phyloP scores from a whole-genome alignment of 2,888 invertebrate genomes.

The Spodoptera littoralis region DNA sequence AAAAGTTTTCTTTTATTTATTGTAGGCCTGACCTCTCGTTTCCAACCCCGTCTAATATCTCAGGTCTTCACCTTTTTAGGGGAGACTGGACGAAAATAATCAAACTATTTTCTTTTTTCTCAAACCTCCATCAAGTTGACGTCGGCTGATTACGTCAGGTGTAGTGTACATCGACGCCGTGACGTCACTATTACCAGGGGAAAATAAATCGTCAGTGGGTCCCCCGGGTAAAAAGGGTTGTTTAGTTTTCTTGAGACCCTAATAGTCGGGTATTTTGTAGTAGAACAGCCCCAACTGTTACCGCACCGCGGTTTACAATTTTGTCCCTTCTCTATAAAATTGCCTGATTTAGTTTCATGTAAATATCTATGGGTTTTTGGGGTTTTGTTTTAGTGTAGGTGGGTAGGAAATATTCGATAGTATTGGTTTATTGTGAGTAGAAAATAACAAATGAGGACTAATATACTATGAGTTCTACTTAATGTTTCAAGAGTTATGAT shows the following conservation, averaged over 20 bases:
- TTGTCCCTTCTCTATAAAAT: constrained; percentile 41
- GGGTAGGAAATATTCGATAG: too few species aligned
- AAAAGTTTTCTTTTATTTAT: constrained; percentile 24
- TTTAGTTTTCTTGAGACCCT: constrained; percentile 56
- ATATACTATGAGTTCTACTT: too few species aligned
- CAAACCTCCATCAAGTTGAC: constrained; percentile 68
- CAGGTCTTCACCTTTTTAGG: constrained; percentile 26
- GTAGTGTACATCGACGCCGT: constrained; percentile 54
- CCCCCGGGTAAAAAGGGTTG: constrained; percentile 53
- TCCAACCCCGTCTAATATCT: constrained; percentile 22
- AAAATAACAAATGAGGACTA: too few species aligned
- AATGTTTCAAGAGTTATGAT: too few species aligned
- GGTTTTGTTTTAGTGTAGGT: constrained; percentile 15
- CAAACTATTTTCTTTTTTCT: constrained; percentile 45
- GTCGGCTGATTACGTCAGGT: constrained; percentile 69
- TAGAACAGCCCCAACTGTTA: constrained; percentile 51
- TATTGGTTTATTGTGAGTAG: too few species aligned
- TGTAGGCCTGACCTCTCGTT: constrained; percentile 7
- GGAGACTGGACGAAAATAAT: constrained; percentile 45
- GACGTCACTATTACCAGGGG: constrained; percentile 56
- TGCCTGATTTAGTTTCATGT: constrained; percentile 31
- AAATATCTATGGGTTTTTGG: neutral
- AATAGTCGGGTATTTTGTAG: constrained; percentile 49
- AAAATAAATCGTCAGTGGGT: constrained; percentile 57
- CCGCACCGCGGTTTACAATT: constrained; percentile 44